These are phyloP conservation scores for Cryptus viduatorius DNA, from an alignment of 2,888 invertebrate genomes.

Conservation along the genomic window DNA sequence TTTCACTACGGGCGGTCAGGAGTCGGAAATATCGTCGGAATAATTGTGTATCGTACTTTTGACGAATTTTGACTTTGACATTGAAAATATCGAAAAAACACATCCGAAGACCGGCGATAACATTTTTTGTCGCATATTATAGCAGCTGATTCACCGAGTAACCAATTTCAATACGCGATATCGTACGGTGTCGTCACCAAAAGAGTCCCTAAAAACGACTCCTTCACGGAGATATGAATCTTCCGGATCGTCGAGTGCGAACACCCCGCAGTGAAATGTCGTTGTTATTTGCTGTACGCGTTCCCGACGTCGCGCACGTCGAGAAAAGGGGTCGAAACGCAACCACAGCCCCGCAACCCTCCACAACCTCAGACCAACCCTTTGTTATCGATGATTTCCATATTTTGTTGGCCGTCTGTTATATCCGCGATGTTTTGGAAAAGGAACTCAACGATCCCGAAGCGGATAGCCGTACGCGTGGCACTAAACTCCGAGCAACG, in stretches of 20 bases:
- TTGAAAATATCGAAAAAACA: too few species aligned
- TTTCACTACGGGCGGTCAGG: too few species aligned
- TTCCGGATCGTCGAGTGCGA: constrained; percentile 82
- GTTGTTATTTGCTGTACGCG: constrained; percentile 52
- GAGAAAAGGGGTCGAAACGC: constrained; percentile 75
- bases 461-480: constrained; percentile 65
- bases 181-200: constrained; percentile 43
- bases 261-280: constrained; percentile 78
- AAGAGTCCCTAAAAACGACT: constrained; percentile 74
- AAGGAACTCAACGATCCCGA: constrained; percentile 66
- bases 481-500: constrained; percentile 60
- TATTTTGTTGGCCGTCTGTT: constrained; percentile 69
- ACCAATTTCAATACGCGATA: not conserved
- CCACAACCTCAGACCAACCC: constrained; percentile 50
- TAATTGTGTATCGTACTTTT: too few species aligned
- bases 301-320: constrained; percentile 72
- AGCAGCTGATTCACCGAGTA: not conserved
- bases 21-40: too few species aligned
- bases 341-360: constrained; percentile 72
- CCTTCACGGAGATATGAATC: constrained; percentile 81
- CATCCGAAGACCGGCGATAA: too few species aligned
- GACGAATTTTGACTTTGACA: too few species aligned
- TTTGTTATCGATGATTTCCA: constrained; percentile 74
- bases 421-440: constrained; percentile 74
- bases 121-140: not conserved